phyloP scores from a whole-genome alignment of 2,797 vertebrate genomes.

The Hypotaenidia philippensis region DNA sequence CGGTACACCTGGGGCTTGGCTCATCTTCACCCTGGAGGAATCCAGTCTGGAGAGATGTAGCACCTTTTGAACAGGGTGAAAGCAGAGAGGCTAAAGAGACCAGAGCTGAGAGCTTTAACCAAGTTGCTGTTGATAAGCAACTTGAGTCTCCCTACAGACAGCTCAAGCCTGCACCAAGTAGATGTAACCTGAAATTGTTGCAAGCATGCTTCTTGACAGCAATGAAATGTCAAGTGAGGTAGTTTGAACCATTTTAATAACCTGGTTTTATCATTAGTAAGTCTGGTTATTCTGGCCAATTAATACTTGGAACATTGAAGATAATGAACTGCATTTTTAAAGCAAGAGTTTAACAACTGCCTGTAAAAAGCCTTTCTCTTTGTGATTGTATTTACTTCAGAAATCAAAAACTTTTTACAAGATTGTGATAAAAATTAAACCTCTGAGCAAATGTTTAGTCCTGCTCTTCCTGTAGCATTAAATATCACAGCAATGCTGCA shows the following conservation, averaged over 20 bases:
- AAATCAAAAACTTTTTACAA: not conserved
- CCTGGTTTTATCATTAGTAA: not conserved
- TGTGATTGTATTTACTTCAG: not conserved
- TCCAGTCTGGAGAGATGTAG: not conserved
- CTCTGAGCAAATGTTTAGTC: not conserved
- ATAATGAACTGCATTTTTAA: not conserved
- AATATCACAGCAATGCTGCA: not conserved
- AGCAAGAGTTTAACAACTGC: not conserved
- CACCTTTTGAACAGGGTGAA: not conserved
- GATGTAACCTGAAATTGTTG: not conserved
- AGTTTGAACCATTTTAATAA: not conserved
- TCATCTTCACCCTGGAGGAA: not conserved
- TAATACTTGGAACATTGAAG: not conserved
- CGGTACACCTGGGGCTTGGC: fast-evolving
- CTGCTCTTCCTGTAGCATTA: not conserved
- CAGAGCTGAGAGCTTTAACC: not conserved
- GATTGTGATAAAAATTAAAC: not conserved
- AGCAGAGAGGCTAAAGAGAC: not conserved
- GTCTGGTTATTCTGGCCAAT: not conserved
- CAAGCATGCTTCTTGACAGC: not conserved
- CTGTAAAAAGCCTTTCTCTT: not conserved
- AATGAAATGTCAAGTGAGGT: not conserved
- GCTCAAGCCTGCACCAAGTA: not conserved
- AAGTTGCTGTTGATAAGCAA: not conserved
- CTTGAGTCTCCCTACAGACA: not conserved